Base-by-base conservation (phyloP, 2,113 vertebrate species). In the Dendropsophus ebraccatus region DNA sequence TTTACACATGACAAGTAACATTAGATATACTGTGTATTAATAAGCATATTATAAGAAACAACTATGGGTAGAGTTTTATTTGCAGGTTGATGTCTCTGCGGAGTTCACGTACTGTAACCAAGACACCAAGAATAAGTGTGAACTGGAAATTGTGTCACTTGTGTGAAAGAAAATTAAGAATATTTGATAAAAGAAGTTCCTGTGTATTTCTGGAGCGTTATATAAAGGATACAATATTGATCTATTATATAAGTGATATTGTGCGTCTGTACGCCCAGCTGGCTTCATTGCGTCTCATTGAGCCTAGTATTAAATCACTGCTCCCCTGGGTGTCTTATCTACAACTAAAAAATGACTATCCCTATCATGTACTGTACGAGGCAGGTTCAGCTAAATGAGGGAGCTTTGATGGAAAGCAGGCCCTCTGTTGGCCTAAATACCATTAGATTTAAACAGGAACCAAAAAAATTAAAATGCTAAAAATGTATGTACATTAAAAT, bases 241-340 rank as follows among this genome's bases (percentile, higher is more conserved):
- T 56, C 21, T 35, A n/a, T 21, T 56, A 17, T 56, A 17, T 23
- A 35, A 54, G 3, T 23, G 19, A 81, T 41, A 67, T 60, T 21
- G 19, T 21, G n/a, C 4, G 49, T 54, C 81, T 72, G 65, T 16
- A 28, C 11, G 30, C 70, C 21, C 49, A 83, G 81, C 65, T 54
- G 47, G 6, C 41, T 54, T 56, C 49, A 56, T 72, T 72, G 67
- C 32, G 62, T 70, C 69, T 54, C n/a, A n/a, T n/a, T 54, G 72
- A 54, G 47, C 21, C n/a, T 12, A 56, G 62, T 74, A 74, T 74
- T 56, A 74, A 72, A 83, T 73, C 82, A 73, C 23, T 45, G 72
- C 30, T 60, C 82, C 32, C 21, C 11, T 45, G 69, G 69, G 82
- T 72, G 50, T 58, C 69, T 67, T 54, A 19, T 17, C 82, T 74